Evolutionary conservation across 2,113 vertebrate species (phyloP), one percentile per base, ranked within the genome.

Genomic region (Ageneiosus marmoratus): DNA sequence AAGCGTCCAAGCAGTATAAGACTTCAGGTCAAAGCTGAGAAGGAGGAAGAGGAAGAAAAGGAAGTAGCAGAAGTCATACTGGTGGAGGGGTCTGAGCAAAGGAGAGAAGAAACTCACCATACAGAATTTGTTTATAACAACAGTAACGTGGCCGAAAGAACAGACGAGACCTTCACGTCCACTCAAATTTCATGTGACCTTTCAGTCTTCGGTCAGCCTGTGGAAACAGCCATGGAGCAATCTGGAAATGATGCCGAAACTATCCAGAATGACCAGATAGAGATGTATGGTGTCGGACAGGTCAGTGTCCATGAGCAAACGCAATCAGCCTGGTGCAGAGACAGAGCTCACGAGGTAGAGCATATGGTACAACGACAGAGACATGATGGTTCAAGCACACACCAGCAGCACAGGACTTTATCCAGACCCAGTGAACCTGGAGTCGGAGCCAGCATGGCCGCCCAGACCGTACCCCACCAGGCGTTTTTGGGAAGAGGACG

Each of bases 21-120:
- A 15, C 81, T 89, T 0, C 0, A 56, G 0, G 85, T 92, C 65
- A 93, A 93, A 82, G 75, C 73, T 0, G 89, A 92, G 82, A 37
- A 58, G 27, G 85, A 86, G 55, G 88, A 90, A 24, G 87, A 74
- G 29, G 87, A 89, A 4, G 86, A 80, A 41, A 76, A 80, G 48
- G 63, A 76, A 0, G 55, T 85, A 0, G 84, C 87, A 48, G 85
- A 76, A 27, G 70, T 70, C 0, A 84, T 82, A 7, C 77, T 86
- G 2, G 50, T 86, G 1, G 63, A 86, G 0, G 80, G 27, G 12
- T 56, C 90, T 1, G 81, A n/a, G 15, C 69, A 50, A 75, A 3
- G 1, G 1, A 29, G 56, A 1, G 86, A 79, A 34, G 79, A 85
- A 16, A 86, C 44, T 5, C 84, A 60, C 1, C 83, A 56, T 9